Base-by-base conservation (phyloP, 2,888 invertebrate species). In the Ctena decussata region DNA sequence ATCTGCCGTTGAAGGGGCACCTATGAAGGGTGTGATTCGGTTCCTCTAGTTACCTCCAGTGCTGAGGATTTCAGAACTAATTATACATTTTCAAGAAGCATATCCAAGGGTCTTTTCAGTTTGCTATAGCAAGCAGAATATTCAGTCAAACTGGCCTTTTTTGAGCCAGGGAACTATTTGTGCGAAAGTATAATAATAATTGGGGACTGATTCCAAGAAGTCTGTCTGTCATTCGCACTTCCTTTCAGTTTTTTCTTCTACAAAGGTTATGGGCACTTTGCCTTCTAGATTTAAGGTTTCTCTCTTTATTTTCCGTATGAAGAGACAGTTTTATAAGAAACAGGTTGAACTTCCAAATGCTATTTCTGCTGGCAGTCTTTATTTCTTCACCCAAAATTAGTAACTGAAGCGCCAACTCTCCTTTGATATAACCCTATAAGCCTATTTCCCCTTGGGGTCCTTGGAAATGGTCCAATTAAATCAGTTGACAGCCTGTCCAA, bases 341-440 rank as follows among this genome's bases (percentile, higher is more conserved):
- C 5, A 0, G n/a, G 65, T 70, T n/a, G 53, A 15, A 46, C 60
- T 77, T n/a, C 80, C 77, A 79, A 76, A 79, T 15, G 46, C 65
- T 41, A 86, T 5, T 41, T 89, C 88, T 21, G 70, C 72, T 6
- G 89, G 89, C n/a, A 89, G 41, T 35, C 80, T 11, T n/a, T 1
- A 87, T 87, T 65, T 89, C 89, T 24, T 75, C 46, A 3, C 84
- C 84, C 21, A 89, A 72, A 84, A 90, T 89, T 24, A 89, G 24
- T 32, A 86, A 24, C 49, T 88, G 89, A 6, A 86, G 87, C 12
- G 87, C 83, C 30, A 88, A 32, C 15, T 77, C 27, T 83, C 81
- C 46, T 90, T 76, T 37, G 75, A 78, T 0, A 85, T 77, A 12
- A 83, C 53, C 53, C 86, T 57, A 49, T 87, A 87, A 30, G 87